These are phyloP conservation scores for Meandrina meandrites DNA, from an alignment of 92 coral and sea anemone genomes.

Conservation along the genomic window DNA sequence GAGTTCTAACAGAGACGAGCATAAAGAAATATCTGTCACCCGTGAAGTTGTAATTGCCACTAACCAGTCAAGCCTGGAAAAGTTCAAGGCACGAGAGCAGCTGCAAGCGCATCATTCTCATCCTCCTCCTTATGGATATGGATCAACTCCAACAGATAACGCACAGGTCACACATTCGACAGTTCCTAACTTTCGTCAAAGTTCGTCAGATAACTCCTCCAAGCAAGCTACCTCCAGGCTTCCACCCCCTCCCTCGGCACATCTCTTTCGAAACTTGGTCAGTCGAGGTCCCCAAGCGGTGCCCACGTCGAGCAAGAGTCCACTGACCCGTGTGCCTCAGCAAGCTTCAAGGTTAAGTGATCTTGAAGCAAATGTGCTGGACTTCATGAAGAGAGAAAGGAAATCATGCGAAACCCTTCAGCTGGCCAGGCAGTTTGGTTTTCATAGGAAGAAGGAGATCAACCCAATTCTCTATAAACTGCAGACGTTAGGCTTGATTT, in stretches of 20 bases:
- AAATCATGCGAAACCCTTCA: constrained; percentile 69
- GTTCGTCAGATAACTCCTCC: not conserved
- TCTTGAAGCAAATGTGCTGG: constrained; percentile 55
- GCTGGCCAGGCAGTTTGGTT: constrained; percentile 67
- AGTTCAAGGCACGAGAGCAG: not conserved
- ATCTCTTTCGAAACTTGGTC: constrained; percentile 55
- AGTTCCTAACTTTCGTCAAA: not conserved
- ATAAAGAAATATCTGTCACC: not conserved
- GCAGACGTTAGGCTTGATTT: constrained; percentile 73
- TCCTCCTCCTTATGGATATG: not conserved
- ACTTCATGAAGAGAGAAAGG: constrained; percentile 70
- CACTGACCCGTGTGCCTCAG: constrained; percentile 8
- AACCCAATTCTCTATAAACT: constrained; percentile 81
- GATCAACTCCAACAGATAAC: not conserved
- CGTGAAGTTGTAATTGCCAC: not conserved
- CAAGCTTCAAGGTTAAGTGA: constrained; percentile 44
- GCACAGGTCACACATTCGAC: not conserved
- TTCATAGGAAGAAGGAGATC: constrained; percentile 77
- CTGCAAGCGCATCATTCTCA: not conserved
- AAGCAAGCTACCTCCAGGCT: constrained; percentile 33
- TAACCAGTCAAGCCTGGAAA: constrained; percentile 1
- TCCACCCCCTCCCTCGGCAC: constrained; percentile 80
- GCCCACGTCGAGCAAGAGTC: constrained; percentile 34
- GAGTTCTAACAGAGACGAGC: not conserved
- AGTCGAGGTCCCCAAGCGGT: constrained; percentile 65